phyloP scores from a whole-genome alignment of 2,888 invertebrate species.

The Salticus scenicus region DNA sequence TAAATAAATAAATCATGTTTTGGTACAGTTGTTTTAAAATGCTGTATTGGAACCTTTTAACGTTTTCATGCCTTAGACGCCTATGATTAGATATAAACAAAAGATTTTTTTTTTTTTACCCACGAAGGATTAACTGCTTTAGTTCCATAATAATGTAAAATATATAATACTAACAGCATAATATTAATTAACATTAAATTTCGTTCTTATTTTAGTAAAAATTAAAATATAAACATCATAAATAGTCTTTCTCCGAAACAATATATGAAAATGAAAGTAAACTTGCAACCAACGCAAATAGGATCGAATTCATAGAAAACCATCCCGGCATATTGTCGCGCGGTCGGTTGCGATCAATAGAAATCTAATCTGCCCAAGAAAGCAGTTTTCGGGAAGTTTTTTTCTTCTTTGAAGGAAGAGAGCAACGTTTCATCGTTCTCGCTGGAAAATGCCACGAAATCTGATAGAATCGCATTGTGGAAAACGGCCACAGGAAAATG shows the following conservation, averaged over 20 bases:
- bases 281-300: conserved; percentile 14
- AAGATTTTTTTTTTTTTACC: too few relatives aligned
- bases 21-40: too few relatives aligned
- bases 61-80: too few relatives aligned
- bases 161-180: too few relatives aligned
- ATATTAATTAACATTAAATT: too few relatives aligned
- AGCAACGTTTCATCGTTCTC: conserved; percentile 2
- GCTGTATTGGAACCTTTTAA: too few relatives aligned
- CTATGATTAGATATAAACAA: too few relatives aligned
- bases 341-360: conserved; percentile 54
- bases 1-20: too few relatives aligned
- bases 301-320: conserved; percentile 51
- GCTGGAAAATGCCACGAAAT: conserved; percentile 1
- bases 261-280: conserved; percentile 10
- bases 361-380: conserved; percentile 58
- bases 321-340: conserved; percentile 61
- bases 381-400: conserved; percentile 44
- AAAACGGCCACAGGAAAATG: not conserved
- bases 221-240: too few relatives aligned
- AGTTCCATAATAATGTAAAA: too few relatives aligned
- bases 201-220: too few relatives aligned
- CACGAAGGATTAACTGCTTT: too few relatives aligned
- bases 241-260: not conserved
- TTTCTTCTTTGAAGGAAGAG: not conserved
- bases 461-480: not conserved